Conservation (phyloP, 1,140 invertebrate genomes). For the Achroia grisella region DNA sequence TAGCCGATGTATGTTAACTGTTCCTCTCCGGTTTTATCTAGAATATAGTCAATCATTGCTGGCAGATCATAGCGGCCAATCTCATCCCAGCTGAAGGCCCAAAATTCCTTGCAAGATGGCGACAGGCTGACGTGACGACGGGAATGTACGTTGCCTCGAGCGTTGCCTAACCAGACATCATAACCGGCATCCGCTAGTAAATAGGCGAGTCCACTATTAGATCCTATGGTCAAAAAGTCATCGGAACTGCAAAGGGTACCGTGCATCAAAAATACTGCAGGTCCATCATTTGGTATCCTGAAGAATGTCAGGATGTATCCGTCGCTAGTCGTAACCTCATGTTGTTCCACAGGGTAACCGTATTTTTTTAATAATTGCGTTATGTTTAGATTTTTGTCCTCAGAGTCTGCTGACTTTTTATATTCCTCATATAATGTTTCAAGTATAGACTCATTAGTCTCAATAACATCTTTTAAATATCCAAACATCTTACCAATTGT, state of each 20-base stretch:
- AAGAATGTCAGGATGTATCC: neutral
- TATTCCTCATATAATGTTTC: neutral
- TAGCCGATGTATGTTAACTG: neutral
- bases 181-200: slow-evolving; percentile 80
- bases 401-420: neutral
- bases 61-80: slow-evolving; percentile 82
- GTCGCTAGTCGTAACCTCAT: neutral
- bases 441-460: no score
- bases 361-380: neutral
- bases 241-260: slow-evolving; percentile 77
- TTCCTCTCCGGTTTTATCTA: slow-evolving; percentile 44
- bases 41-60: slow-evolving; percentile 78
- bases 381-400: neutral
- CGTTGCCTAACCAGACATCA: slow-evolving; percentile 83
- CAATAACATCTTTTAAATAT: no score
- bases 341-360: neutral
- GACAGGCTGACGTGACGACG: slow-evolving; percentile 68
- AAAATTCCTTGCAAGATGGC: slow-evolving; percentile 66
- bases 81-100: slow-evolving; percentile 76
- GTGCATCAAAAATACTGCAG: slow-evolving; percentile 51
- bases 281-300: neutral
- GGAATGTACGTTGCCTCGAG: slow-evolving; percentile 77
- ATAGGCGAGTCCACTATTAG: slow-evolving; percentile 75
- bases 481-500: no score
- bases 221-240: slow-evolving; percentile 76